Evolutionary conservation across 2,888 invertebrate species (phyloP).

Genomic region (Cryptophagus acutangulus): DNA sequence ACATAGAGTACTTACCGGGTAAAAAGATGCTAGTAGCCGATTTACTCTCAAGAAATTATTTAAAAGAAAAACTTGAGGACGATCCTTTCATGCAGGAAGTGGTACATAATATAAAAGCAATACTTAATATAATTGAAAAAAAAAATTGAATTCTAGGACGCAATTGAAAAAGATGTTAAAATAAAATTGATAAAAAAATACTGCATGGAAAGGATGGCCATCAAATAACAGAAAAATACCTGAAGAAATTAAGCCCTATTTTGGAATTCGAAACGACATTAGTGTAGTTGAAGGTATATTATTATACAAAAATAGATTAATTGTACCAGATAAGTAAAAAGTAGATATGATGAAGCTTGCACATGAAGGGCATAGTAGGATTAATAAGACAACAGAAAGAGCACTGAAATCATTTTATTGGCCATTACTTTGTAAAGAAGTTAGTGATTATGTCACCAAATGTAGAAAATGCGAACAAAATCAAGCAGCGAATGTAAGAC

Average conservation of each 20-base stretch:
- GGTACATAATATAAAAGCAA: constrained; percentile 2
- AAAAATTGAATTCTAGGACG: background rate
- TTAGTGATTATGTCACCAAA: background rate
- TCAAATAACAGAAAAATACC: background rate
- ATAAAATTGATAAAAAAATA: background rate
- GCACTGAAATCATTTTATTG: constrained; percentile 2
- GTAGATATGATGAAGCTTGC: constrained; percentile 3
- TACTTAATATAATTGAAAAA: constrained; percentile 2
- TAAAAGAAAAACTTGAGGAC: constrained; percentile 3
- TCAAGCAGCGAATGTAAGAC: constrained; percentile 13
- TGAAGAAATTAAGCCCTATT: constrained; percentile 1
- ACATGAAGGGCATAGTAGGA: constrained; percentile 7
- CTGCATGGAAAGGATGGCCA: background rate
- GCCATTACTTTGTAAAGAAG: background rate
- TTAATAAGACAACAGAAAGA: constrained; percentile 3
- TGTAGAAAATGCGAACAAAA: constrained; percentile 4
- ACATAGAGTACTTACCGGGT: constrained; percentile 2
- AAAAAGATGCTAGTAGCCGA: constrained; percentile 8
- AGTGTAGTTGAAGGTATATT: constrained; percentile 2
- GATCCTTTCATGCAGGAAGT: background rate
- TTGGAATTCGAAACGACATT: constrained; percentile 2
- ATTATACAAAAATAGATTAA: constrained; percentile 1
- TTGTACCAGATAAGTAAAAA: constrained; percentile 1
- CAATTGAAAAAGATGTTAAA: background rate
- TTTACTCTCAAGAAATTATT: constrained; percentile 7